These are phyloP conservation scores for Camponotus fellah DNA, from an alignment of 2,888 invertebrate species.

Conservation along the genomic window DNA sequence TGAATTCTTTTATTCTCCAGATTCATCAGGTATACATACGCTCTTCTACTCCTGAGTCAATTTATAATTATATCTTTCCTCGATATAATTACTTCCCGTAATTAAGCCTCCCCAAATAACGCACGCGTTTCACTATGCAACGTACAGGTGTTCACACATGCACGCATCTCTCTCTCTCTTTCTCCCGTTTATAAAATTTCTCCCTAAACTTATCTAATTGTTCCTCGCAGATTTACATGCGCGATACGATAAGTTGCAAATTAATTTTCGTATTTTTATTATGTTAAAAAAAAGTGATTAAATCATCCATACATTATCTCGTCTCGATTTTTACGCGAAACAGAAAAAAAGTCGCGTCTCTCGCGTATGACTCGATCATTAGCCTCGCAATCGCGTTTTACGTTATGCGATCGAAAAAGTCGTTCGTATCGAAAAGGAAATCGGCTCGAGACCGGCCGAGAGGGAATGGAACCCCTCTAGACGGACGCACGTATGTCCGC, in stretches of 20 bases:
- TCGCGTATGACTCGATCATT: neutral
- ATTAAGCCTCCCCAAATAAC: slow-evolving; percentile 17
- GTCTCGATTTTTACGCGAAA: neutral
- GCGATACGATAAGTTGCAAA: neutral
- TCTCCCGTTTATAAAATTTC: slow-evolving; percentile 17
- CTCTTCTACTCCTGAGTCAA: neutral
- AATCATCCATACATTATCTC: neutral
- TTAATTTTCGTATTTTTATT: neutral
- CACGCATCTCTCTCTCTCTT: neutral
- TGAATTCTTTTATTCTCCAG: neutral
- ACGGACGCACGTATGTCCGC: slow-evolving; percentile 73
- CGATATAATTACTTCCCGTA: slow-evolving; percentile 45
- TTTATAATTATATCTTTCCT: slow-evolving; percentile 32
- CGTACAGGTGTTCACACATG: neutral
- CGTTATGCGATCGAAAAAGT: slow-evolving; percentile 23
- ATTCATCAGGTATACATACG: neutral
- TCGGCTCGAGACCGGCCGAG: slow-evolving; percentile 38
- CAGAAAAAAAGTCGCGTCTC: neutral
- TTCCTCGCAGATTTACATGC: neutral
- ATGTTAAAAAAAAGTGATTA: neutral
- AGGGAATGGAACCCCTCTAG: slow-evolving; percentile 70
- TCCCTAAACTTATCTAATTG: slow-evolving; percentile 15
- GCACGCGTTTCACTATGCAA: neutral
- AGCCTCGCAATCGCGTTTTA: neutral
- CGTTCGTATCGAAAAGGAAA: slow-evolving; percentile 52